Conservation (phyloP, 2,113 vertebrate species). For the Cygnus buccinator region DNA sequence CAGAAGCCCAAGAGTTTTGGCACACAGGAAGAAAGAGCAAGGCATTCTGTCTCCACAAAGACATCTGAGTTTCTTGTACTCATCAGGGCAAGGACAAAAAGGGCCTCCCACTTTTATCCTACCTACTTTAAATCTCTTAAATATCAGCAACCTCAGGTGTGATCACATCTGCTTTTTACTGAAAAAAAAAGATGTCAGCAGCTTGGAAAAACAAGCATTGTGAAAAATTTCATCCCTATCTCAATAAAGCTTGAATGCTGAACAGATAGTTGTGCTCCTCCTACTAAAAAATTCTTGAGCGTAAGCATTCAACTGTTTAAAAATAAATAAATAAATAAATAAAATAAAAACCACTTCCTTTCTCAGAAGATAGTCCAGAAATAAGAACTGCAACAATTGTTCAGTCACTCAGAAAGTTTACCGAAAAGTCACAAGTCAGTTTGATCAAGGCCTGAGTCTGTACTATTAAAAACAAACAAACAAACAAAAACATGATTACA, state of each 20-base stretch:
- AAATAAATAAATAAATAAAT: background rate
- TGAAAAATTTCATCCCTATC: background rate
- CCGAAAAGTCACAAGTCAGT: background rate
- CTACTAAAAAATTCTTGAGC: background rate
- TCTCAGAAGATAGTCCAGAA: background rate
- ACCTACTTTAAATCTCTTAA: background rate
- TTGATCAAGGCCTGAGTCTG: background rate
- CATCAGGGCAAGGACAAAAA: background rate
- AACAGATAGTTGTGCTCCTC: background rate
- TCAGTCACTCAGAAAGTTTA: background rate
- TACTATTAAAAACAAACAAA: background rate
- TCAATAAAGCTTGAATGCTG: background rate
- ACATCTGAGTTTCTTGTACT: background rate
- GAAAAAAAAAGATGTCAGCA: background rate
- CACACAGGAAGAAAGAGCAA: background rate
- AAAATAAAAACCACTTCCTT: background rate
- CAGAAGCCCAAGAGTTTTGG: background rate
- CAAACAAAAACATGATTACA: background rate
- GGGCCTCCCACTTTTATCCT: background rate
- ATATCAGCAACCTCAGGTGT: background rate
- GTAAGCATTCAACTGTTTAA: background rate
- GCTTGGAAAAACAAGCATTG: background rate
- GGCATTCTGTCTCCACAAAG: background rate
- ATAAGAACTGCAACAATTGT: background rate
- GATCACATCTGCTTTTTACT: background rate